Evolutionary conservation across 2,888 invertebrate species (phyloP).

Genomic region (Caenorhabditis afra): DNA sequence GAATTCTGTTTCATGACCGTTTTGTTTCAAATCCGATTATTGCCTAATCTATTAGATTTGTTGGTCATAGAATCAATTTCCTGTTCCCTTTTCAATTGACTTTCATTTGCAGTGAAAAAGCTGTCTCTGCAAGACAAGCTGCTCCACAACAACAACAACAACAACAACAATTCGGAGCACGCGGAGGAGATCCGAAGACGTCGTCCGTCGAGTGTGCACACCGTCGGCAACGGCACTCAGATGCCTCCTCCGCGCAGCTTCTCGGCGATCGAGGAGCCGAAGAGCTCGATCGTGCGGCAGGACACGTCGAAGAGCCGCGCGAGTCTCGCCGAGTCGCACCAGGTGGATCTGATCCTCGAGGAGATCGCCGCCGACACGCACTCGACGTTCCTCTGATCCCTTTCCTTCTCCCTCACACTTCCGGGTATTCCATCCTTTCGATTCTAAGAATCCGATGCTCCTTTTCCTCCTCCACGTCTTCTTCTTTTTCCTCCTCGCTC

Average conservation of each 20-base stretch:
- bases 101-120: conserved; percentile 60
- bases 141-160: conserved; percentile 57
- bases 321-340: conserved; percentile 50
- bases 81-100: too few relatives aligned
- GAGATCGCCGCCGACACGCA: conserved; percentile 70
- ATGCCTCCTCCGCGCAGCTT: conserved; percentile 19
- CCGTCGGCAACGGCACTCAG: conserved; percentile 38
- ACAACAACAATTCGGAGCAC: conserved; percentile 25
- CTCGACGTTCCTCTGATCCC: conserved; percentile 67
- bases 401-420: background rate
- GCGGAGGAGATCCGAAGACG: conserved; percentile 63
- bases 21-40: too few relatives aligned
- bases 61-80: too few relatives aligned
- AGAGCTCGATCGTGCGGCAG: conserved; percentile 43
- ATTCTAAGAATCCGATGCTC: conserved; percentile 36
- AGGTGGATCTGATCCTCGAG: conserved; percentile 69
- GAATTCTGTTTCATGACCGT: too few relatives aligned
- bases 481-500: background rate
- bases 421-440: conserved; percentile 11
- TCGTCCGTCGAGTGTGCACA: conserved; percentile 63
- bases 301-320: conserved; percentile 46
- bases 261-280: conserved; percentile 38
- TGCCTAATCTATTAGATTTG: too few relatives aligned
- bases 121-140: conserved; percentile 63
- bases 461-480: background rate